Evolutionary conservation across 2,888 invertebrate genomes (phyloP).

Genomic region (Scaptomyza caliginosa): DNA sequence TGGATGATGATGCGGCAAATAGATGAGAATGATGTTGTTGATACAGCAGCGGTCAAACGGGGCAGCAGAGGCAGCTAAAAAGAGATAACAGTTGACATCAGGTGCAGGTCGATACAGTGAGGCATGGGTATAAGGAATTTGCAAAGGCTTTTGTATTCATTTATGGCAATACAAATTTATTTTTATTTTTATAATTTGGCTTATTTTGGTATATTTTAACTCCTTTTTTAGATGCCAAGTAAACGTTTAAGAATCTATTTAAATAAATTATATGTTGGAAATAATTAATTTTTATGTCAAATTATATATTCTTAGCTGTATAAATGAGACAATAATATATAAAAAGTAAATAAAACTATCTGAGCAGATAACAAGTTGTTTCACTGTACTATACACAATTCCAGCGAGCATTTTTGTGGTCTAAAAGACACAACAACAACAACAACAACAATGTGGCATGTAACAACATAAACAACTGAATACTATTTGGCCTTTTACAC

Average conservation of each 20-base stretch:
- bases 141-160: too few species aligned
- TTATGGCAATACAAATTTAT: background rate
- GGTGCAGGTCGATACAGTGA: constrained; percentile 43
- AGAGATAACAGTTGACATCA: constrained; percentile 48
- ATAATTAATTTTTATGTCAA: too few species aligned
- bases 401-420: constrained; percentile 63
- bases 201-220: too few species aligned
- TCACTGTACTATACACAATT: constrained; percentile 58
- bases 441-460: constrained; percentile 58
- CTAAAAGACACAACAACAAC: constrained; percentile 53
- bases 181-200: too few species aligned
- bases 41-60: constrained; percentile 26
- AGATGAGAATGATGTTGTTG: constrained; percentile 42
- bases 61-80: constrained; percentile 5
- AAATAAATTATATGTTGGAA: too few species aligned
- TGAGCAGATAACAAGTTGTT: constrained; percentile 26
- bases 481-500: constrained; percentile 78
- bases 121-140: background rate
- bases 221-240: too few species aligned
- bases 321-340: too few species aligned
- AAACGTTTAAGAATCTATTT: too few species aligned
- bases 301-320: too few species aligned
- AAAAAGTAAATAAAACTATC: too few species aligned
- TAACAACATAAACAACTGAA: constrained; percentile 79
- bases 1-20: constrained; percentile 21